Evolutionary conservation across 2,888 invertebrate genomes (phyloP).

Genomic region (Hanleya hanleyi): DNA sequence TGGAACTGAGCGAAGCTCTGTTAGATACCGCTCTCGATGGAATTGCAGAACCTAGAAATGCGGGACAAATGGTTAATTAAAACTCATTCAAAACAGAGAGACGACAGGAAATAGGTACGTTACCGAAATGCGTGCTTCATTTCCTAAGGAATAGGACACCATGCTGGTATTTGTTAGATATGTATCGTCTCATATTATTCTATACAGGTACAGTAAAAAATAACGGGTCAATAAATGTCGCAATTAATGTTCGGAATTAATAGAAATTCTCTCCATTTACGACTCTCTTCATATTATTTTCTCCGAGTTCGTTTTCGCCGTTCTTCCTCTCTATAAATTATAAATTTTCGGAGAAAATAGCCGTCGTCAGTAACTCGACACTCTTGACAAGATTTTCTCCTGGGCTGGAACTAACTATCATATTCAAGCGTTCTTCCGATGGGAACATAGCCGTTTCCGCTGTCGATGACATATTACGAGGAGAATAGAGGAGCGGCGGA

Average conservation of each 20-base stretch:
- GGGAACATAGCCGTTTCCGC: slow-evolving; percentile 1
- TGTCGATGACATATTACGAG: not conserved
- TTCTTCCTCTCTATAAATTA: not conserved
- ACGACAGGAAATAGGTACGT: not conserved
- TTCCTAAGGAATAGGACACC: not conserved
- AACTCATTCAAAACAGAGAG: not conserved
- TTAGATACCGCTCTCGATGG: too few species aligned
- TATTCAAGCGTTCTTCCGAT: not conserved
- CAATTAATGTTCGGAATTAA: not conserved
- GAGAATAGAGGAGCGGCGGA: too few species aligned
- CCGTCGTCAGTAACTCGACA: too few species aligned
- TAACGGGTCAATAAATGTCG: not conserved
- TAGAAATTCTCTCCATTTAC: not conserved
- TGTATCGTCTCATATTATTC: not conserved
- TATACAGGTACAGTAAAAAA: not conserved
- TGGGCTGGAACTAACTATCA: not conserved
- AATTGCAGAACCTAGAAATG: not conserved
- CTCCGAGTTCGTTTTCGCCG: not conserved
- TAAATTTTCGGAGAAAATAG: too few species aligned
- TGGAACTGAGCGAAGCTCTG: too few species aligned
- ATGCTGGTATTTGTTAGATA: not conserved
- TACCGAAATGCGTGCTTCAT: not conserved
- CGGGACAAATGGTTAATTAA: not conserved
- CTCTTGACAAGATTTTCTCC: too few species aligned
- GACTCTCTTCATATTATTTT: not conserved